Evolutionary conservation across 2,113 vertebrate genomes (phyloP).

Genomic region (Prochilodus magdalenae): DNA sequence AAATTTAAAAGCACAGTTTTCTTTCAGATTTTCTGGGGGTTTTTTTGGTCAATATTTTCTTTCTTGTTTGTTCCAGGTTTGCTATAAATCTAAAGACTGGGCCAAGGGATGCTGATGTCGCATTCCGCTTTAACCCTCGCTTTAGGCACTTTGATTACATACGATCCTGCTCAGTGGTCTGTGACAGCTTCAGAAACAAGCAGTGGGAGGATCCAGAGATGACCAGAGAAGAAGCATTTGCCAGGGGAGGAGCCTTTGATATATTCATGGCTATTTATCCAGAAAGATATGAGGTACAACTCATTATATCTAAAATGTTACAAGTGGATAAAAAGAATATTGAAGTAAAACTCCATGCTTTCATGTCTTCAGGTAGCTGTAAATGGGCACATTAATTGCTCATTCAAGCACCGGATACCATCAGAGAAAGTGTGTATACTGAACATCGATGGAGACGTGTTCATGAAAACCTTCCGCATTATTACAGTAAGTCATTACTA

Average conservation of each 20-base stretch:
- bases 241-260: slow-evolving; percentile 12
- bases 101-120: not conserved
- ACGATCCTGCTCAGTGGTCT: not conserved
- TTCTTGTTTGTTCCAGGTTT: slow-evolving; percentile 3
- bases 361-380: not conserved
- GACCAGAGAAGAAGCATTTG: not conserved
- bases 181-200: slow-evolving; percentile 17
- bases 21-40: no score
- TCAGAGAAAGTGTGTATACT: not conserved
- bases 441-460: not conserved
- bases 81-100: slow-evolving; percentile 25
- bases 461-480: slow-evolving; percentile 9
- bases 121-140: slow-evolving; percentile 19
- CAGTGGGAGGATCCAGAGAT: not conserved
- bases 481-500: not conserved
- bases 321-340: no score
- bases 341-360: not conserved
- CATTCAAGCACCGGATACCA: not conserved
- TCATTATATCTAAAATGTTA: not conserved
- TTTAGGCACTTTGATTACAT: not conserved
- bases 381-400: not conserved
- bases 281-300: not conserved
- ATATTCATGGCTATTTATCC: not conserved
- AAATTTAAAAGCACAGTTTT: no score
- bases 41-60: not conserved